A percentile compares a stretch with the other conserved stretches of the same genome.
Conservation (phyloP, 2,888 invertebrate species). For the Griposia aprilina region DNA sequence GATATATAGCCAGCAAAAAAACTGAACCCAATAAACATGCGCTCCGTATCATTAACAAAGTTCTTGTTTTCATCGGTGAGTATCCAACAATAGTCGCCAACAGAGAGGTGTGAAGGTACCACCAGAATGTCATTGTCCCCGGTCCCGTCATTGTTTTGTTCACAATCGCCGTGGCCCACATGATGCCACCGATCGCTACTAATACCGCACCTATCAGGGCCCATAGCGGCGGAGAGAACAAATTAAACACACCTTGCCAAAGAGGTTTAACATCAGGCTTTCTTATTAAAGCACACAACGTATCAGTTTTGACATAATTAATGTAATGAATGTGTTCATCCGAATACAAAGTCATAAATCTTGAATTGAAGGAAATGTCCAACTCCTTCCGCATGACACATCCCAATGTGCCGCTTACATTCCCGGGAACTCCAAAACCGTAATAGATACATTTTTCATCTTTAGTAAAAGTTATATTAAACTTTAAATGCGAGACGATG, state of each 20-base stretch:
- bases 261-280: constrained; percentile 70
- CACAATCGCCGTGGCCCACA: constrained; percentile 68
- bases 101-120: constrained; percentile 66
- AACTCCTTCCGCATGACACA: constrained; percentile 69
- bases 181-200: constrained; percentile 60
- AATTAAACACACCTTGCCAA: constrained; percentile 73
- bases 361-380: constrained; percentile 80
- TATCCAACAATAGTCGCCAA: constrained; percentile 71
- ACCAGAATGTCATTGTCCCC: constrained; percentile 41
- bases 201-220: constrained; percentile 54
- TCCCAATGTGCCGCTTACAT: constrained; percentile 73
- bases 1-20: constrained; percentile 73
- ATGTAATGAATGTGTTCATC: constrained; percentile 67
- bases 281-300: constrained; percentile 73
- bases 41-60: constrained; percentile 69
- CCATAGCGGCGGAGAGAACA: constrained; percentile 53
- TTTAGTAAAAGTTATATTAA: constrained; percentile 65
- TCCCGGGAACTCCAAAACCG: constrained; percentile 66
- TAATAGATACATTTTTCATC: constrained; percentile 64
- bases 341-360: constrained; percentile 75
- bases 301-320: constrained; percentile 70
- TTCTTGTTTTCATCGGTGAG: constrained; percentile 61
- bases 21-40: constrained; percentile 73
- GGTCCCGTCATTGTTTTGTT: constrained; percentile 39
- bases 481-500: constrained; percentile 71